Percentiles rank a stretch among this genome's conserved stretches.
These are phyloP conservation scores for Nothocercus julius DNA, from an alignment of 2,113 vertebrate genomes.

Conservation along the genomic window DNA sequence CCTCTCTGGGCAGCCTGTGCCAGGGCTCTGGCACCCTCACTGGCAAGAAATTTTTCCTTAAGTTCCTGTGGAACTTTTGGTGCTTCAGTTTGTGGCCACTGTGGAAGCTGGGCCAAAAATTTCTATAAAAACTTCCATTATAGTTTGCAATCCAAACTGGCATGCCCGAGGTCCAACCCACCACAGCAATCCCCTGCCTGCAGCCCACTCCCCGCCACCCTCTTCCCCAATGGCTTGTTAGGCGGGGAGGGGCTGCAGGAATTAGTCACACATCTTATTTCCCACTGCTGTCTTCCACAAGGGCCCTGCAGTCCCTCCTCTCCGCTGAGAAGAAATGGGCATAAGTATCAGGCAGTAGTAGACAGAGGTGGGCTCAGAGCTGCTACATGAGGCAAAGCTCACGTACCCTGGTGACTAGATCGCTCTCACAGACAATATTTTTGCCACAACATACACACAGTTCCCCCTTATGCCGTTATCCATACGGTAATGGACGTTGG, in stretches of 20 bases:
- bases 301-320: not conserved
- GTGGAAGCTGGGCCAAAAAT: not conserved
- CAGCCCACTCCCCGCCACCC: not conserved
- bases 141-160: fast-evolving
- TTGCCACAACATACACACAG: not conserved
- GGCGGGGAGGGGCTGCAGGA: not conserved
- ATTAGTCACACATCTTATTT: slow-evolving; percentile 12
- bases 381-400: not conserved
- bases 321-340: not conserved
- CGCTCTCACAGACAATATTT: fast-evolving
- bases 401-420: fast-evolving
- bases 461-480: not conserved
- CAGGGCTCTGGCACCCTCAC: no score
- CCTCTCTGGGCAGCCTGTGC: no score
- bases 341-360: fast-evolving
- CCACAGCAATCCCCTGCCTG: not conserved
- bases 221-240: not conserved
- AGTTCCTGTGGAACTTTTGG: no score
- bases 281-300: not conserved
- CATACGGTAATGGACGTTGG: fast-evolving
- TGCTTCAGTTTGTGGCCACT: no score
- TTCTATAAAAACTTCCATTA: not conserved
- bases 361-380: fast-evolving
- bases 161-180: not conserved
- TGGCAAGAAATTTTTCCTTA: no score